A percentile compares a stretch with the other conserved stretches of the same genome.
phyloP scores from a whole-genome alignment of 2,888 invertebrate genomes.

The Coenonympha arcania region DNA sequence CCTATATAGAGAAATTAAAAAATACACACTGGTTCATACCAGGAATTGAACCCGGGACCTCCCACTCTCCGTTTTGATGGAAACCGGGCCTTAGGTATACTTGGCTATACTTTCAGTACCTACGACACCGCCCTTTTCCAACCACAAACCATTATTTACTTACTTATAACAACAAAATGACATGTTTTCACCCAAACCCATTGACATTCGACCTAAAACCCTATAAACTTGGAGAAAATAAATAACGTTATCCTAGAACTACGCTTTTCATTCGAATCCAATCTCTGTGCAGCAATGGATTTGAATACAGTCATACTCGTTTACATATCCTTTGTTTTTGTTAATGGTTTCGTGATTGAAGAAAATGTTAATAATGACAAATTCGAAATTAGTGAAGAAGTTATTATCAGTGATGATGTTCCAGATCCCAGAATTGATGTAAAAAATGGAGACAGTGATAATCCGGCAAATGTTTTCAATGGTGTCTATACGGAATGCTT shows the following conservation, averaged over 20 bases:
- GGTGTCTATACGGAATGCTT: slow-evolving; percentile 74
- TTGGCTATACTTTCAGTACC: background rate
- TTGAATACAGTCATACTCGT: slow-evolving; percentile 35
- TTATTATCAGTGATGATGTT: slow-evolving; percentile 27
- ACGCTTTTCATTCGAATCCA: slow-evolving; percentile 47
- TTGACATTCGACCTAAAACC: slow-evolving; percentile 51
- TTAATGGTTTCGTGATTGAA: slow-evolving; percentile 33
- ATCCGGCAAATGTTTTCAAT: slow-evolving; percentile 57
- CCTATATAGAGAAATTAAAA: too few relatives aligned
- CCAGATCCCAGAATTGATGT: slow-evolving; percentile 17
- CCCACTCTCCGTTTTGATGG: too few relatives aligned
- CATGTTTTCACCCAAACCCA: slow-evolving; percentile 49
- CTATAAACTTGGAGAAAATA: slow-evolving; percentile 58
- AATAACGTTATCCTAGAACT: slow-evolving; percentile 44
- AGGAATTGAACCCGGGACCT: too few relatives aligned
- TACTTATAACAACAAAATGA: slow-evolving; percentile 35
- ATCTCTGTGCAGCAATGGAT: slow-evolving; percentile 38
- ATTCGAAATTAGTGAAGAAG: slow-evolving; percentile 23
- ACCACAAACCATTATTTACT: slow-evolving; percentile 12
- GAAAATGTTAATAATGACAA: slow-evolving; percentile 23
- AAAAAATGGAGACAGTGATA: slow-evolving; percentile 22
- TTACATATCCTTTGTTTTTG: slow-evolving; percentile 29
- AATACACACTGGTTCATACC: too few relatives aligned
- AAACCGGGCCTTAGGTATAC: too few relatives aligned
- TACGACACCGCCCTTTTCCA: slow-evolving; percentile 11